Base-by-base conservation (phyloP, 2,888 invertebrate genomes). In the Mimachlamys varia region DNA sequence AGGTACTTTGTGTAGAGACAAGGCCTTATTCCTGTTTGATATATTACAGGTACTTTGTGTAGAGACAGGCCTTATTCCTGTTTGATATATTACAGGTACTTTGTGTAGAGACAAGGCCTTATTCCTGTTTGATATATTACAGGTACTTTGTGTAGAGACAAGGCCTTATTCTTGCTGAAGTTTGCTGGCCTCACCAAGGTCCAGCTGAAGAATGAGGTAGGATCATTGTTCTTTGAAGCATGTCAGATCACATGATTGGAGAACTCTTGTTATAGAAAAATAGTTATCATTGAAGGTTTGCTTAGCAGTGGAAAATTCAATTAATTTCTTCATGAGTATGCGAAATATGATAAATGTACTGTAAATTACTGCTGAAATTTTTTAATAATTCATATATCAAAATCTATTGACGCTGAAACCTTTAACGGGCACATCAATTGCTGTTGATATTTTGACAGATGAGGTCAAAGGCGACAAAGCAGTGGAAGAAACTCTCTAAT, bases 111-210 rank as follows among this genome's bases (percentile, higher is more conserved):
- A n/a, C n/a, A n/a, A 96, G n/a, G n/a, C n/a, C n/a, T n/a, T n/a
- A n/a, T n/a, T 94, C 44, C 7, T 44, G 44, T 53, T 13, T 53
- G 15, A 53, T 53, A 10, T 53, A 19, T 53, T 94, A 37, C 94
- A 95, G 95, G 95, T 38, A 89, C 88, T 10, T 87, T 93, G 27
- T 95, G 95, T 91, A 94, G 93, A 88, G 94, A 95, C 89, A 96
- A 96, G 92, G 96, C 96, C 1, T 53, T 94, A 89, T 96, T 94
- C 91, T 93, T 96, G 44, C 92, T 96, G 62, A 95, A 95, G 91
- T 96, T 96, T 95, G 95, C 96, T 88, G 96, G 96, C 12, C 93
- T 96, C 49, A 95, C 95, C 15, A 96, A 95, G 92, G 93, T 95
- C 22, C 96, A 96, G 91, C 92, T 96, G 44, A 96, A 94, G 91